These are phyloP conservation scores for Aurelia sp. DNA, from an alignment of 30 jellyfish, hydroid and myxozoan species.

Conservation along the genomic window DNA sequence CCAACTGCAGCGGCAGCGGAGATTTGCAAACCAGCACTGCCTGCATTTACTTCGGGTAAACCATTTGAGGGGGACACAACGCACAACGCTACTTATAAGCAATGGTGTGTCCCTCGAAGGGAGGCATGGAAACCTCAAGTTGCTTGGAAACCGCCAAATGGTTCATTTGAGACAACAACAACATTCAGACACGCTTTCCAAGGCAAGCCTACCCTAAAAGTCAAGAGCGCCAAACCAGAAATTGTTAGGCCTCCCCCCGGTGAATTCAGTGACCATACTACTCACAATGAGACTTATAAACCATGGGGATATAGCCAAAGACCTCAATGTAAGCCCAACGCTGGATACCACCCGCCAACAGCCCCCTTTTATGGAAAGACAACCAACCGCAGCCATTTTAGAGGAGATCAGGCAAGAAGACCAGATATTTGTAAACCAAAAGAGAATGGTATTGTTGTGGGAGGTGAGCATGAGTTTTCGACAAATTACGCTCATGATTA, in stretches of 20 bases:
- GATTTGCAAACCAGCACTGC: slow-evolving; percentile 85
- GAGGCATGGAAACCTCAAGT: slow-evolving; percentile 85
- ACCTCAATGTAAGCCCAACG: slow-evolving; percentile 59
- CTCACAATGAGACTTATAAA: slow-evolving; percentile 94
- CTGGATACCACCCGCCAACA: slow-evolving; percentile 81
- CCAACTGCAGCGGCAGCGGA: slow-evolving; percentile 84
- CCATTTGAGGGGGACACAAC: slow-evolving; percentile 95
- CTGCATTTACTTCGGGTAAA: slow-evolving; percentile 59
- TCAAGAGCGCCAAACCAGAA: slow-evolving; percentile 90
- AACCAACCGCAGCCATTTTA: slow-evolving; percentile 77
- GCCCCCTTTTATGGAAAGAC: slow-evolving; percentile 96
- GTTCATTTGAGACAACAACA: slow-evolving; percentile 76
- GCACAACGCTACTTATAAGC: slow-evolving; percentile 68
- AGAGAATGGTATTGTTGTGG: slow-evolving; percentile 63
- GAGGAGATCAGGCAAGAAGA: slow-evolving; percentile 62
- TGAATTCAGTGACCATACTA: slow-evolving; percentile 79
- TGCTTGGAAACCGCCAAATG: slow-evolving; percentile 86
- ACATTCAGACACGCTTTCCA: slow-evolving; percentile 90
- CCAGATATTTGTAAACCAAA: slow-evolving; percentile 90
- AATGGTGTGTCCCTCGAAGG: slow-evolving; percentile 77
- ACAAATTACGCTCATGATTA: slow-evolving; percentile 81
- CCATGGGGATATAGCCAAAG: slow-evolving; percentile 86
- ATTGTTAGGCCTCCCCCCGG: slow-evolving; percentile 67
- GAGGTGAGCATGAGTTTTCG: slow-evolving; percentile 85
- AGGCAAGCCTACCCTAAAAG: slow-evolving; percentile 72